Conservation (phyloP, 1,140 invertebrate genomes). For the Drosophila ambigua region DNA sequence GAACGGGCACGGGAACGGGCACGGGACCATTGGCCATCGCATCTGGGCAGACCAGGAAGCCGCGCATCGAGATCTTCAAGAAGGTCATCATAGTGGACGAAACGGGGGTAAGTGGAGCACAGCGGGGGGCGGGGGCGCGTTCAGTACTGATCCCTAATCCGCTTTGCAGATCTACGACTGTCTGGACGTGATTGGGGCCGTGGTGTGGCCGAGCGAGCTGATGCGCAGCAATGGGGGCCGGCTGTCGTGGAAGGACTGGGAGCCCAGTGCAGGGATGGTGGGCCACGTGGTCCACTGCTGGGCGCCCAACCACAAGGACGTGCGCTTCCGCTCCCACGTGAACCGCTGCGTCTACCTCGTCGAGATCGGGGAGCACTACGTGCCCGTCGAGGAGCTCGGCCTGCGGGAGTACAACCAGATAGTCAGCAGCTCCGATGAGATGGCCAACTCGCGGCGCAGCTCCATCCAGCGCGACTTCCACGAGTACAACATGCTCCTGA, state of each 20-base stretch:
- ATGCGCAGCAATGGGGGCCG: conserved; percentile 93
- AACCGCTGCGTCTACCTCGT: conserved; percentile 96
- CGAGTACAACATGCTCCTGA: conserved; percentile 65
- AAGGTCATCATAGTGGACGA: conserved; percentile 86
- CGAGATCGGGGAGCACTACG: conserved; percentile 95
- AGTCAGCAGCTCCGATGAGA: conserved; percentile 68
- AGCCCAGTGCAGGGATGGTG: conserved; percentile 95
- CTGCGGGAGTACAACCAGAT: conserved; percentile 87
- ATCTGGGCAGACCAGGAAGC: conserved; percentile 40
- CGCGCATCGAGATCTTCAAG: conserved; percentile 85
- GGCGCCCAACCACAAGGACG: conserved; percentile 94
- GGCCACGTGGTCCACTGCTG: conserved; percentile 95
- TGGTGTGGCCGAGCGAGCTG: conserved; percentile 95
- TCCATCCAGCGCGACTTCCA: conserved; percentile 72
- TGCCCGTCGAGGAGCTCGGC: conserved; percentile 95
- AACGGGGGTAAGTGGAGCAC: conserved; percentile 83
- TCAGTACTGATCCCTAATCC: neutral
- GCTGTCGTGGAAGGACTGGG: conserved; percentile 94
- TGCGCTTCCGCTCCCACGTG: conserved; percentile 92
- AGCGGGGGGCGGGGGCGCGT: neutral
- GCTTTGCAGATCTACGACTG: conserved; percentile 90
- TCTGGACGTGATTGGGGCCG: conserved; percentile 94
- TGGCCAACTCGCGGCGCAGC: conserved; percentile 70
- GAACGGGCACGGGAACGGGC: neutral
- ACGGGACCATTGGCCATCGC: neutral